phyloP scores from a whole-genome alignment of 1,140 invertebrate species.

The Arion vulgaris region DNA sequence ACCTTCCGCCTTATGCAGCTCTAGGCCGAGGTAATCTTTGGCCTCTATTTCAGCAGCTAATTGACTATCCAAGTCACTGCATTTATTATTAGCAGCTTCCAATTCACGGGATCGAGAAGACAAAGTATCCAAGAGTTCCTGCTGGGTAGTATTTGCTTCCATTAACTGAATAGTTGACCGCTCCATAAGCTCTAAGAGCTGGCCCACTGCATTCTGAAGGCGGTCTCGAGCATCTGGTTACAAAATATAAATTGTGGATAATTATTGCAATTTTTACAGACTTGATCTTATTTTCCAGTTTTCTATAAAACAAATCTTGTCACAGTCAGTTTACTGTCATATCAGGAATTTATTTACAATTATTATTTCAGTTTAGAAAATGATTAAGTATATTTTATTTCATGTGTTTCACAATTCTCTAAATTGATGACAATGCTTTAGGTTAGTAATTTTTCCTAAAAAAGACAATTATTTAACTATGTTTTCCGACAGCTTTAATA shows the following conservation, averaged over 20 bases:
- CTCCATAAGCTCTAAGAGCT: slow-evolving; percentile 67
- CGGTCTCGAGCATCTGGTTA: slow-evolving; percentile 62
- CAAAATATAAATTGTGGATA: slow-evolving; percentile 31
- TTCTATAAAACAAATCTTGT: no score
- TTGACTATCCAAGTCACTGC: slow-evolving; percentile 62
- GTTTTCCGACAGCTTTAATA: no score
- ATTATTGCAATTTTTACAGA: no score
- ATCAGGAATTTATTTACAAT: no score
- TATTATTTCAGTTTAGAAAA: no score
- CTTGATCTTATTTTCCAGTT: no score
- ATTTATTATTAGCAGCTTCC: slow-evolving; percentile 45
- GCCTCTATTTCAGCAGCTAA: slow-evolving; percentile 61
- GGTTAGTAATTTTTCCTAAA: no score
- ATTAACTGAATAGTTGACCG: slow-evolving; percentile 63
- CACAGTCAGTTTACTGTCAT: no score
- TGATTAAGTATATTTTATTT: no score
- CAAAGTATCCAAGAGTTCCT: slow-evolving; percentile 57
- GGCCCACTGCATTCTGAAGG: slow-evolving; percentile 61
- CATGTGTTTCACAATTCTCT: no score
- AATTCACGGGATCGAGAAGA: slow-evolving; percentile 48
- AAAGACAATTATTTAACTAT: no score
- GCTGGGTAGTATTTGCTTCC: slow-evolving; percentile 60
- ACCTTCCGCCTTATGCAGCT: slow-evolving; percentile 71
- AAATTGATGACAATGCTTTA: no score
- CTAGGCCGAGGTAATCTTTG: slow-evolving; percentile 67